Percentiles rank a stretch among this genome's conserved stretches.
phyloP scores from a whole-genome alignment of 2,888 invertebrate species.

The Lamellibrachia columna region DNA sequence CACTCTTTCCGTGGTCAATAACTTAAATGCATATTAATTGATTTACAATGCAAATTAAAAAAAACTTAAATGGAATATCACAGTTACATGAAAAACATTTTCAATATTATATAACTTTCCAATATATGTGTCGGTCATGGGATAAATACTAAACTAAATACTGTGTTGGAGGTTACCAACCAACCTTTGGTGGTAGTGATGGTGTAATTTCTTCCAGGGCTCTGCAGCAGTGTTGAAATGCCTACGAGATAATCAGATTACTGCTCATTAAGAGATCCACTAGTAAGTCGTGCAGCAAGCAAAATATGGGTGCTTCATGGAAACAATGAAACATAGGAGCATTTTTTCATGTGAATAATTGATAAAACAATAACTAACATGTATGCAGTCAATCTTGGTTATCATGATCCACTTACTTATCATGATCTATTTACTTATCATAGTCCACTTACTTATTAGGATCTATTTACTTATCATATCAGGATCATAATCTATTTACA shows the following conservation, averaged over 20 bases:
- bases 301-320: no score
- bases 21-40: background rate
- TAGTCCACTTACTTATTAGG: no score
- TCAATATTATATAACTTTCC: background rate
- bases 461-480: no score
- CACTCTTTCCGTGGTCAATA: background rate
- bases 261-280: slow-evolving; percentile 7
- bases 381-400: no score
- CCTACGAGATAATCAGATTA: slow-evolving; percentile 62
- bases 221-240: slow-evolving; percentile 80
- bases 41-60: background rate
- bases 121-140: background rate
- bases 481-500: no score
- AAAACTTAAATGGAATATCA: background rate
- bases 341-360: no score
- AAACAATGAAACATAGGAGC: no score
- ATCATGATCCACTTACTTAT: no score
- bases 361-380: no score
- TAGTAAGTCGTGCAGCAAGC: no score
- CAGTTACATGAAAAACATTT: background rate
- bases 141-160: background rate
- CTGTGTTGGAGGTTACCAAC: slow-evolving; percentile 19
- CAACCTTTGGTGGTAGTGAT: slow-evolving; percentile 56
- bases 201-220: slow-evolving; percentile 70
- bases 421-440: no score